Evolutionary conservation across 2,113 vertebrate species (phyloP), one percentile per base, ranked within the genome.

Genomic region (Chascanopsetta lugubris): DNA sequence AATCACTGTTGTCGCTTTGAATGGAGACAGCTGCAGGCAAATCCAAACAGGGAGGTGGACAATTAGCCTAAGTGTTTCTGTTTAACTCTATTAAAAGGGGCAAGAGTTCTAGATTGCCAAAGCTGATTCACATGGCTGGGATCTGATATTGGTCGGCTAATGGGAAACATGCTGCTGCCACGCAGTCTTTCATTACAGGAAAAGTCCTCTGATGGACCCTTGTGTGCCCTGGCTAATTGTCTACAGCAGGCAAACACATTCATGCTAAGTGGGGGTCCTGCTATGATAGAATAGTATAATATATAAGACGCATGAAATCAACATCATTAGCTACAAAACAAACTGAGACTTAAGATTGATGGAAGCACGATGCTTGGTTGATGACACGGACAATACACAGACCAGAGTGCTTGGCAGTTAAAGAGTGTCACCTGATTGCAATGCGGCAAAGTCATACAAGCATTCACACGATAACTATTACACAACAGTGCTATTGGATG

Each of bases 151-250:
- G 56, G 58, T 60, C 40, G 61, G 49, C 79, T 87, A 87, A 87
- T 86, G 69, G 72, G 74, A 83, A 82, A 86, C 85, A 90, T 88
- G 87, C 69, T 86, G 83, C 82, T 74, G 70, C 69, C 85, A 85
- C 82, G 77, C 70, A 79, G 70, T 72, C 82, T 82, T 87, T 85
- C 84, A 87, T 89, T 85, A 87, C 72, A 70, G 73, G 21, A 61
- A 61, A 70, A 76, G 58, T 79, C 80, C 61, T 86, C 76, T 76
- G 77, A 85, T 69, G 75, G 77, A 36, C 84, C 75, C 79, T 77
- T 79, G 50, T 78, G 73, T 81, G 77, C 81, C 79, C 69, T 75
- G 75, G 66, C 49, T 76, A 78, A 89, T 84, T 69, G 65, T 77
- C 70, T 40, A 21, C 47, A 61, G 56, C 76, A 72, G 66, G 43